A percentile compares a stretch with the other conserved stretches of the same genome.
These are phyloP conservation scores for Iguana delicatissima DNA, from an alignment of 2,797 vertebrate genomes.

Conservation along the genomic window DNA sequence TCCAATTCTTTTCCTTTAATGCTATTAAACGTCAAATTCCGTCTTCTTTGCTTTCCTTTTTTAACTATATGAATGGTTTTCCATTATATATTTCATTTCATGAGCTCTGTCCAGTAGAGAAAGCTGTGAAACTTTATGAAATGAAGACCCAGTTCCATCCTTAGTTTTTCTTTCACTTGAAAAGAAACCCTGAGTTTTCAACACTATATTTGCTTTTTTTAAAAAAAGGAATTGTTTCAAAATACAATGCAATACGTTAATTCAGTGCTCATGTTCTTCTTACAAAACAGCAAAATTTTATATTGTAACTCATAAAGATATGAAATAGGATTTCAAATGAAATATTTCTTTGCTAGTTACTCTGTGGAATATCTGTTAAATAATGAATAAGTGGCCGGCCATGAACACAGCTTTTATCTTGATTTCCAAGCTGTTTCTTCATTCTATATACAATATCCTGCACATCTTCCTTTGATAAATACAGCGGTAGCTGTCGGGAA, in stretches of 20 bases:
- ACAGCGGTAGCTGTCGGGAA: conserved; percentile 88
- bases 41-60: neutral
- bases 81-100: neutral
- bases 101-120: neutral
- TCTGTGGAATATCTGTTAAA: conserved; percentile 86
- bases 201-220: neutral
- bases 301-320: conserved; percentile 53
- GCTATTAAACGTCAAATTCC: neutral
- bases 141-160: neutral
- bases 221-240: conserved; percentile 27
- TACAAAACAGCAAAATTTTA: conserved; percentile 30
- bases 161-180: neutral
- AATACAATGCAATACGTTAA: conserved; percentile 18
- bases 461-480: conserved; percentile 88
- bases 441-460: conserved; percentile 86
- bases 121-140: neutral
- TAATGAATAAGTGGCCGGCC: conserved; percentile 90
- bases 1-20: neutral
- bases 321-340: conserved; percentile 57
- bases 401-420: conserved; percentile 88
- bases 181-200: neutral
- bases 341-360: conserved; percentile 74
- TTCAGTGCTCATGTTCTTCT: conserved; percentile 40
- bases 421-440: conserved; percentile 85
- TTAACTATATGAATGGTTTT: too few relatives aligned